Conservation (phyloP, 2,888 invertebrate genomes). For the Orthosia incerta region DNA sequence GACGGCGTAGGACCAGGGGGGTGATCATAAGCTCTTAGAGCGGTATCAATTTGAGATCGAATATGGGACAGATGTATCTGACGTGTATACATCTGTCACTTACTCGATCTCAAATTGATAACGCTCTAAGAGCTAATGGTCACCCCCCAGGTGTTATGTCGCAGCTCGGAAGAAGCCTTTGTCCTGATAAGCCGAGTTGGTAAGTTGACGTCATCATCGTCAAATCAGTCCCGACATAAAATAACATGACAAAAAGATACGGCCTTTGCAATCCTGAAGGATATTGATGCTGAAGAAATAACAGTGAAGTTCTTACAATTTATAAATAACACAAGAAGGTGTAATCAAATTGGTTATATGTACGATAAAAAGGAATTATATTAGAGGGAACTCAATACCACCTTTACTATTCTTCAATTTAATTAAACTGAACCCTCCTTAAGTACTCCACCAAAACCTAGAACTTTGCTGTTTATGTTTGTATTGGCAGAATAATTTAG, state of each 20-base stretch:
- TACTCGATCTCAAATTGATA: too few relatives aligned
- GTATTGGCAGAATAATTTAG: slow-evolving; percentile 54
- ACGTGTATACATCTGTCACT: too few relatives aligned
- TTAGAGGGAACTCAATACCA: not conserved
- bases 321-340: not conserved
- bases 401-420: slow-evolving; percentile 35
- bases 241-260: not conserved
- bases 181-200: not conserved
- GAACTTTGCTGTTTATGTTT: slow-evolving; percentile 45
- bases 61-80: too few relatives aligned
- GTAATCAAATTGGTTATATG: not conserved
- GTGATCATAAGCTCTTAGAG: too few relatives aligned
- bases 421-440: slow-evolving; percentile 17
- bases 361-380: not conserved
- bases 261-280: not conserved
- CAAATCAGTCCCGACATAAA: not conserved
- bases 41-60: too few relatives aligned
- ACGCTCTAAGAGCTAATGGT: too few relatives aligned
- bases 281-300: too few relatives aligned
- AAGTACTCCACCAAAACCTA: slow-evolving; percentile 20
- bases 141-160: too few relatives aligned
- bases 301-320: not conserved
- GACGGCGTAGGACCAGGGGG: not conserved
- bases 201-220: not conserved
- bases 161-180: not conserved